Conservation (phyloP, 2,113 vertebrate genomes). For the Desmodus rotundus region DNA sequence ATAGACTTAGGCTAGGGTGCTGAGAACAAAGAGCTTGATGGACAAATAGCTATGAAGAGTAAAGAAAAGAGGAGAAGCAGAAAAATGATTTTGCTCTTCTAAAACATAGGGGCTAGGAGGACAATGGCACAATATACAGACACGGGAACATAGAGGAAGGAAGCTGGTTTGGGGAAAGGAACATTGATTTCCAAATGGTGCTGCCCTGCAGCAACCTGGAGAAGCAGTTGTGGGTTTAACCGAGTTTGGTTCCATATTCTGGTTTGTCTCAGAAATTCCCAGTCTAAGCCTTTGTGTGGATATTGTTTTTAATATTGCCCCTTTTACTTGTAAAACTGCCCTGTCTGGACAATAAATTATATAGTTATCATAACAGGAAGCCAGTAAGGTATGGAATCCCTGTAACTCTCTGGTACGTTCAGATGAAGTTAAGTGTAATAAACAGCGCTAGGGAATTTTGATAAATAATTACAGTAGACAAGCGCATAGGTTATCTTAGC, state of each 20-base stretch:
- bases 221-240: rapidly evolving
- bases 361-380: neutral
- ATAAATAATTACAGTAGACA: neutral
- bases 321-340: neutral
- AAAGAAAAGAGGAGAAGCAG: neutral
- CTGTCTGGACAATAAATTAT: neutral
- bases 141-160: neutral
- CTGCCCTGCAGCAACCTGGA: too few species aligned
- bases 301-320: neutral
- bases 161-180: neutral
- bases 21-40: neutral
- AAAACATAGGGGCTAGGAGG: neutral
- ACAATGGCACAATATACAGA: neutral
- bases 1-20: neutral
- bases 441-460: neutral
- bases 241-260: neutral
- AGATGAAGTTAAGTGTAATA: neutral
- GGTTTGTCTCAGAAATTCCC: neutral
- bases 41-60: neutral
- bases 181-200: neutral
- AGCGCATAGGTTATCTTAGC: neutral
- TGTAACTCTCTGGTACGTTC: neutral
- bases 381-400: neutral
- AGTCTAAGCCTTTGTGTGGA: neutral
- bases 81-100: neutral